Base-by-base conservation (phyloP, 2,888 invertebrate genomes). In the Protophormia terraenovae region DNA sequence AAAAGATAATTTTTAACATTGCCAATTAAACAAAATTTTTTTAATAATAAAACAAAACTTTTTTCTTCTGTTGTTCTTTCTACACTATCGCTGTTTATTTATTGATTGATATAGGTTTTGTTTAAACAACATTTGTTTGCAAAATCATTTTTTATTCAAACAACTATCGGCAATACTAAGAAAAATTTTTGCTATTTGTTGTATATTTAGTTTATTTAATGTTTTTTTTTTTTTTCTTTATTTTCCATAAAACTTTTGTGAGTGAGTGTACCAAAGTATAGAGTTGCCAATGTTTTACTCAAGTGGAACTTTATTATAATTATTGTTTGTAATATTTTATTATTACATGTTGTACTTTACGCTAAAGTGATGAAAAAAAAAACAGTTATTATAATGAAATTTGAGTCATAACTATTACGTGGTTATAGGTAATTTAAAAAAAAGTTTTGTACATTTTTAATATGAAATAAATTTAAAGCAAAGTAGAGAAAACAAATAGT, bases 261-360 rank as follows among this genome's bases (percentile, higher is more conserved):
- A 14, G 24, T 14, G 24, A 64, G 35, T 41, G 32, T 60, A 45
- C 19, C n/a, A n/a, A n/a, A n/a, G n/a, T 1, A 3, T 14, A 67
- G 62, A 62, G 60, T 35, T 80, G 71, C 55, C 67, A 41, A 73
- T 77, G n/a, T 55, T 64, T 78, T 60, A 73, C 81, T 84, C 72
- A 81, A 80, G 80, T 73, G 72, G 60, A 84, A 84, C 29, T 41
- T 76, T 83, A 16, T 58, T 83, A n/a, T 22, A 24, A 38, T 45
- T 58, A 14, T 67, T 72, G 35, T 77, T 77, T 38, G 12, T 58
- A 81, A 71, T 64, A 58, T 72, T 14, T n/a, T n/a, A n/a, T n/a
- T 32, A 82, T 75, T 58, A 78, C 85, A 85, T 75, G 64, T 79
- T 66, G 69, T 58, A 79, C 71, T 85, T 85, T 64, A 71, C 69